Evolutionary conservation across 1,140 invertebrate genomes (phyloP).

Genomic region (Argopecten irradians): DNA sequence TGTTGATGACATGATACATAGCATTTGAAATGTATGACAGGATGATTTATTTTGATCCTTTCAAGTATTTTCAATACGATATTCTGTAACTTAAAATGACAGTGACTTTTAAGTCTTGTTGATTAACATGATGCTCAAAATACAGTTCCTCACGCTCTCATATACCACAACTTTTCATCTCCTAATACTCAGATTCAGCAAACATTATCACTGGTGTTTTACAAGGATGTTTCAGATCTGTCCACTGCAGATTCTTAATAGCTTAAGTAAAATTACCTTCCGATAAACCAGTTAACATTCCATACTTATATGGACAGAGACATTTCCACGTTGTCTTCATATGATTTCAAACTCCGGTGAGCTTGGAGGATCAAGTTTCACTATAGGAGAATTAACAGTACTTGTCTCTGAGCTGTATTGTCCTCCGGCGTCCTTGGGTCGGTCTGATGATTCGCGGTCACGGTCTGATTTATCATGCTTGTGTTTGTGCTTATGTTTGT

Average conservation of each 20-base stretch:
- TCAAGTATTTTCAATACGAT: too few species aligned
- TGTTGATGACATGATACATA: too few species aligned
- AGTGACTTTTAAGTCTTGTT: too few species aligned
- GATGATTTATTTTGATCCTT: too few species aligned
- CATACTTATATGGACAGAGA: background rate
- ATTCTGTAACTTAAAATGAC: too few species aligned
- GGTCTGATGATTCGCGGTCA: conserved; percentile 49
- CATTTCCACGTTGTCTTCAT: conserved; percentile 38
- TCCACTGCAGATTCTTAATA: background rate
- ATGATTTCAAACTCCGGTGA: conserved; percentile 72
- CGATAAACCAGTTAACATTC: background rate
- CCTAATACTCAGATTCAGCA: background rate
- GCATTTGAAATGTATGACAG: too few species aligned
- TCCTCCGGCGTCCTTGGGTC: conserved; percentile 48
- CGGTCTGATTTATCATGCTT: conserved; percentile 67
- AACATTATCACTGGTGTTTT: background rate
- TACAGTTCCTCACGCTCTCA: too few species aligned
- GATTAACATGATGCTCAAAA: too few species aligned
- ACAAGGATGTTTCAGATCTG: background rate
- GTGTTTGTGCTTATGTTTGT: conserved; percentile 77
- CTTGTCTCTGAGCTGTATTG: conserved; percentile 48
- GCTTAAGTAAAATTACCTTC: background rate
- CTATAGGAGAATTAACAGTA: conserved; percentile 50
- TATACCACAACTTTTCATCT: background rate
- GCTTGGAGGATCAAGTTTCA: conserved; percentile 56